These are phyloP conservation scores for Eulemur macaco DNA, from an alignment of 2,113 vertebrate species.

Conservation along the genomic window DNA sequence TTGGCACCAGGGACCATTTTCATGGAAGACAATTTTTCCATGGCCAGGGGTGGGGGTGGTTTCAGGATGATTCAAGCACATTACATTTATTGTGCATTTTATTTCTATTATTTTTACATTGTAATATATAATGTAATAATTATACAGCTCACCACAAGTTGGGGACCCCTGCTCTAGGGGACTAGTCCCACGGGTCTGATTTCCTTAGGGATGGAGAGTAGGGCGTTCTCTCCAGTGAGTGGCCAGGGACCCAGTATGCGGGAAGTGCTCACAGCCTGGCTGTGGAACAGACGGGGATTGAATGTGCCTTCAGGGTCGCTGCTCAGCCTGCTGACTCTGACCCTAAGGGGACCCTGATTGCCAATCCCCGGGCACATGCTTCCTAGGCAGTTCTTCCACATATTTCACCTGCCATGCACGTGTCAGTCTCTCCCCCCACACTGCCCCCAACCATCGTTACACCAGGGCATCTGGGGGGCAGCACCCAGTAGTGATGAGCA, in stretches of 20 bases:
- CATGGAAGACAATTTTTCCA: too few species aligned
- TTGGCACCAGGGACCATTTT: too few species aligned
- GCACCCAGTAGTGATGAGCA: accelerated
- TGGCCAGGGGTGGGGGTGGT: too few species aligned
- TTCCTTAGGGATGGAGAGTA: background rate
- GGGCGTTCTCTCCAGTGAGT: background rate
- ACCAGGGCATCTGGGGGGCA: background rate
- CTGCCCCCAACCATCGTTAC: accelerated
- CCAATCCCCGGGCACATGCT: background rate
- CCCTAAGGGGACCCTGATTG: too few species aligned
- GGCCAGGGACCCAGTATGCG: accelerated
- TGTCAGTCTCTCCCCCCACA: background rate
- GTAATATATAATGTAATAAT: too few species aligned
- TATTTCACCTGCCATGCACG: background rate
- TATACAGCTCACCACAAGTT: too few species aligned
- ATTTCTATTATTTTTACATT: too few species aligned
- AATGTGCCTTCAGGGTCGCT: accelerated
- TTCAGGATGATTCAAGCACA: too few species aligned
- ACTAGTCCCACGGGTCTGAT: too few species aligned
- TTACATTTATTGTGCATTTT: too few species aligned
- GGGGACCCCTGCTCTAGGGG: background rate
- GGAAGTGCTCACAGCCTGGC: background rate
- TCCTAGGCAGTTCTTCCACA: background rate
- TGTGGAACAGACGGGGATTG: too few species aligned
- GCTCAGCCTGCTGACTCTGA: background rate